Percentiles rank a stretch among this genome's conserved stretches.
Conservation (phyloP, 1,140 invertebrate genomes). For the Leptinotarsa texana region DNA sequence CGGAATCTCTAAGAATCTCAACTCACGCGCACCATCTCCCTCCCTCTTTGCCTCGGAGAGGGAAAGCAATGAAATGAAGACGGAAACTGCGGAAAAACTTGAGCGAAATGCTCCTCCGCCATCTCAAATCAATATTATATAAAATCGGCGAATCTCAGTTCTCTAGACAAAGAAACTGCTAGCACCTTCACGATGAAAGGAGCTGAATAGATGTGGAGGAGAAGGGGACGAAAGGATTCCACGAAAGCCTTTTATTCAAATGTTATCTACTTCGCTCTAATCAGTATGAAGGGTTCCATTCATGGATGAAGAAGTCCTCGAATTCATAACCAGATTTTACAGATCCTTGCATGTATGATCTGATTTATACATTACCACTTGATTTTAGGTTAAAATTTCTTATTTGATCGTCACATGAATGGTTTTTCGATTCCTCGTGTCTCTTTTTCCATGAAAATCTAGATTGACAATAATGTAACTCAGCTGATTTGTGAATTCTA, state of each 20-base stretch:
- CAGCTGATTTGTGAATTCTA: no score
- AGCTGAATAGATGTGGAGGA: background rate
- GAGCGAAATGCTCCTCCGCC: constrained; percentile 37
- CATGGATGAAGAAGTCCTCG: no score
- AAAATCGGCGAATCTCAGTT: constrained; percentile 53
- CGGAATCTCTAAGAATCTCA: constrained; percentile 10
- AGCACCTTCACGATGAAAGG: constrained; percentile 26
- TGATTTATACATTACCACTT: no score
- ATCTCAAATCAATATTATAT: constrained; percentile 55
- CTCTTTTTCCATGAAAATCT: no score
- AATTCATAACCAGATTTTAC: no score
- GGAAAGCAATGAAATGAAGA: background rate
- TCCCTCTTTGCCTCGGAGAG: constrained; percentile 14
- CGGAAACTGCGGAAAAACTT: constrained; percentile 23
- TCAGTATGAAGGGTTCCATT: no score
- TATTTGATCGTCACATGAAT: no score
- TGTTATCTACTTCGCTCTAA: background rate
- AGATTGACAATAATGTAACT: no score
- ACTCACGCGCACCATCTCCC: constrained; percentile 8
- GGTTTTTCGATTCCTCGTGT: no score
- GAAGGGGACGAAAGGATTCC: constrained; percentile 1
- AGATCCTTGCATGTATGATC: no score
- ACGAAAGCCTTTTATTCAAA: constrained; percentile 20
- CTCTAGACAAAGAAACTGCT: constrained; percentile 48
- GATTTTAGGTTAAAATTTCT: no score